phyloP scores from a whole-genome alignment of 1,140 invertebrate species.

The Lutraria rhynchaena region DNA sequence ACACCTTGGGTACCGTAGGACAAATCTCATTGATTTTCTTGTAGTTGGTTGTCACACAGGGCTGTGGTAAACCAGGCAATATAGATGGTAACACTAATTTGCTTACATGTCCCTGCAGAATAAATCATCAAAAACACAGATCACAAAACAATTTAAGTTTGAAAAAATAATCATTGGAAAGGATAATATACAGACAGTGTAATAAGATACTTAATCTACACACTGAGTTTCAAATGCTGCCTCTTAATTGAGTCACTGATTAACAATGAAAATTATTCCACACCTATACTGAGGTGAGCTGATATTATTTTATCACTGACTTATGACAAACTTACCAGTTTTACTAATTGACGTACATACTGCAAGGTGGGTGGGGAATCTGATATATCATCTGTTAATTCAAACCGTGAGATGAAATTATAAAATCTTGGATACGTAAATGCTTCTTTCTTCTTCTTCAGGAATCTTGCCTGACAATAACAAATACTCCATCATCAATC shows the following conservation, averaged over 20 bases:
- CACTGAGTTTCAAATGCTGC: too few relatives aligned
- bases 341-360: conserved; percentile 32
- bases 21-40: conserved; percentile 41
- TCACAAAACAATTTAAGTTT: too few relatives aligned
- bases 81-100: conserved; percentile 45
- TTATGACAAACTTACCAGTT: conserved; percentile 38
- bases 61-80: conserved; percentile 49
- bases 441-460: conserved; percentile 5
- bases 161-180: too few relatives aligned
- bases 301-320: too few relatives aligned
- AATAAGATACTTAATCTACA: too few relatives aligned
- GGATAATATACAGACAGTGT: too few relatives aligned
- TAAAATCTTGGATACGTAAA: conserved; percentile 49
- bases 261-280: too few relatives aligned
- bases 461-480: conserved; percentile 25
- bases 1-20: conserved; percentile 1
- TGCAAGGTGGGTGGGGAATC: conserved; percentile 15
- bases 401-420: not conserved
- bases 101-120: conserved; percentile 33
- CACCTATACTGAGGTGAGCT: too few relatives aligned
- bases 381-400: conserved; percentile 10
- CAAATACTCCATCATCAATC: too few relatives aligned
- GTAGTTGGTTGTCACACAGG: conserved; percentile 24
- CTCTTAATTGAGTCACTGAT: too few relatives aligned
- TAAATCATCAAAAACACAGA: too few relatives aligned